phyloP scores from a whole-genome alignment of 2,113 vertebrate genomes.

The Cacatua alba region DNA sequence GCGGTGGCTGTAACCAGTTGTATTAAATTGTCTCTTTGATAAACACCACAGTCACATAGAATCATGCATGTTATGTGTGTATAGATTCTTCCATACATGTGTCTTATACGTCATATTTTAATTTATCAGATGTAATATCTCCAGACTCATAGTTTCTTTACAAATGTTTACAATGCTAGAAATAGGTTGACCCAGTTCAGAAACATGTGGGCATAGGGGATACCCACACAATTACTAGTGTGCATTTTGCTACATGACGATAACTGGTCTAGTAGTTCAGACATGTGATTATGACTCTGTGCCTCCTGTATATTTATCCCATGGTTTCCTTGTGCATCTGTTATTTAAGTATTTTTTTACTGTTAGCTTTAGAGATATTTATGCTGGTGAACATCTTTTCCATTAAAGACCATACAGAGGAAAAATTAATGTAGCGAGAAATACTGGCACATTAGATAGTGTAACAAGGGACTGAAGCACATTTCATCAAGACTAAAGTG shows the following conservation, averaged over 20 bases:
- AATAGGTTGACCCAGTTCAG: neutral
- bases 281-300: constrained; percentile 7
- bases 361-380: constrained; percentile 47
- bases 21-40: neutral
- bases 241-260: neutral
- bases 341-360: constrained; percentile 34
- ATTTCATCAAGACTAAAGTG: constrained; percentile 51
- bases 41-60: neutral
- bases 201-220: neutral
- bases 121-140: neutral
- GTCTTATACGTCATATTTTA: neutral
- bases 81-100: neutral
- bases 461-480: constrained; percentile 39
- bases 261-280: constrained; percentile 17
- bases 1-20: neutral
- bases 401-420: constrained; percentile 37
- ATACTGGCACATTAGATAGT: constrained; percentile 47
- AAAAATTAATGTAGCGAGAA: constrained; percentile 64
- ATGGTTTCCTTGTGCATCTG: constrained; percentile 16
- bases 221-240: neutral
- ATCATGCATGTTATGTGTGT: neutral
- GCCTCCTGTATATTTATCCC: constrained; percentile 36
- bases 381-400: constrained; percentile 26
- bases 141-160: neutral
- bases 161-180: neutral